phyloP scores from a whole-genome alignment of 2,797 vertebrate genomes.

The Peromyscus nudipes region DNA sequence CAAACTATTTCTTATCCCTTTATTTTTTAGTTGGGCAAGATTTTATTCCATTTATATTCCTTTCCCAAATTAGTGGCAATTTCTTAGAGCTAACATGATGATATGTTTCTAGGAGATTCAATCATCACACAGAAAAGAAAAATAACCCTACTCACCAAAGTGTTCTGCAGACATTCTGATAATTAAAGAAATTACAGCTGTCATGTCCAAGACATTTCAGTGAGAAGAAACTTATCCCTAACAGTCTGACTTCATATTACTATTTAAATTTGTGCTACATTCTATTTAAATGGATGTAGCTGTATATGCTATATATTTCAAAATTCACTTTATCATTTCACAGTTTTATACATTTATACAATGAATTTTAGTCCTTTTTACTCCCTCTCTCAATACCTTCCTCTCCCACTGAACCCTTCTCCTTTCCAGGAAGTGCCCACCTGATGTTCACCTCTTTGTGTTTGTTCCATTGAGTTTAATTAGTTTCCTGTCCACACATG shows the following conservation, averaged over 20 bases:
- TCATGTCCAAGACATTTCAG: slow-evolving; percentile 13
- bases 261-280: slow-evolving; percentile 58
- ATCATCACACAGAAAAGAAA: slow-evolving; percentile 10
- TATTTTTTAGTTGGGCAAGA: slow-evolving; percentile 11
- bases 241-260: slow-evolving; percentile 8
- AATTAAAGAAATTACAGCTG: slow-evolving; percentile 63
- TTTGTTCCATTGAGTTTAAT: not conserved
- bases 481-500: not conserved
- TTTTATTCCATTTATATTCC: slow-evolving; percentile 47
- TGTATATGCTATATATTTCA: not conserved
- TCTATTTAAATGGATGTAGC: slow-evolving; percentile 49
- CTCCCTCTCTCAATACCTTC: not conserved
- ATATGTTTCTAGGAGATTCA: slow-evolving; percentile 60
- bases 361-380: not conserved
- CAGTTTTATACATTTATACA: not conserved
- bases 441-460: not conserved
- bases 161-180: slow-evolving; percentile 66
- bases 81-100: slow-evolving; percentile 33
- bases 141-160: slow-evolving; percentile 29
- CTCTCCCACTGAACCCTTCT: not conserved
- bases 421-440: not conserved
- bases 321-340: not conserved
- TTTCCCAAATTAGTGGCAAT: slow-evolving; percentile 56
- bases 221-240: not conserved
- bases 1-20: slow-evolving; percentile 16